Conservation (phyloP, 2,113 vertebrate genomes). For the Sylvilagus bachmani region DNA sequence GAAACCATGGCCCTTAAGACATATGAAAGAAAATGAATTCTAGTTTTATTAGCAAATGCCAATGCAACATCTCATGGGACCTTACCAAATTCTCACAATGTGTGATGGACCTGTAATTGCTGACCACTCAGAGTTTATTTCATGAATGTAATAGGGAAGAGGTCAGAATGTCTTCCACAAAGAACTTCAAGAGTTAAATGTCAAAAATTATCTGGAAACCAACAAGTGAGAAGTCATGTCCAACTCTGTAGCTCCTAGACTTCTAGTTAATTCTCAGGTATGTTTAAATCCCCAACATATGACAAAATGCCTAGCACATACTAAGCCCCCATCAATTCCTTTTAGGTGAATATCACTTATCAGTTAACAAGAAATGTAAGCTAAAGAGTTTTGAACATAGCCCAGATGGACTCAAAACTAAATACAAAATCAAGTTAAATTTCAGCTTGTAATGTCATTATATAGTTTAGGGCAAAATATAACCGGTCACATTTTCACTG, state of each 20-base stretch:
- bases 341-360: not conserved
- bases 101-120: conserved; percentile 4
- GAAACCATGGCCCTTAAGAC: not conserved
- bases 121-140: conserved; percentile 51
- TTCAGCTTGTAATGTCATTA: conserved; percentile 54
- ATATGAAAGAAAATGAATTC: conserved; percentile 18
- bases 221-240: not conserved
- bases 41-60: conserved; percentile 35
- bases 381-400: conserved; percentile 9
- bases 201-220: conserved; percentile 18
- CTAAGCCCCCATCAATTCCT: not conserved
- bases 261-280: not conserved
- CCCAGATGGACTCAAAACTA: not conserved
- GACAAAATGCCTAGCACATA: not conserved
- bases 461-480: conserved; percentile 62
- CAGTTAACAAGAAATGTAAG: not conserved
- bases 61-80: conserved; percentile 51
- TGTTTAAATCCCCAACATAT: not conserved
- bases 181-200: conserved; percentile 27
- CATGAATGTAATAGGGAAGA: conserved; percentile 17
- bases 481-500: conserved; percentile 57
- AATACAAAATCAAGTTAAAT: conserved; percentile 50
- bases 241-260: not conserved
- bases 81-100: conserved; percentile 24
- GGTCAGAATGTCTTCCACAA: conserved; percentile 12